These are phyloP conservation scores for Chaenocephalus aceratus DNA, from an alignment of 2,113 vertebrate species.

Conservation along the genomic window DNA sequence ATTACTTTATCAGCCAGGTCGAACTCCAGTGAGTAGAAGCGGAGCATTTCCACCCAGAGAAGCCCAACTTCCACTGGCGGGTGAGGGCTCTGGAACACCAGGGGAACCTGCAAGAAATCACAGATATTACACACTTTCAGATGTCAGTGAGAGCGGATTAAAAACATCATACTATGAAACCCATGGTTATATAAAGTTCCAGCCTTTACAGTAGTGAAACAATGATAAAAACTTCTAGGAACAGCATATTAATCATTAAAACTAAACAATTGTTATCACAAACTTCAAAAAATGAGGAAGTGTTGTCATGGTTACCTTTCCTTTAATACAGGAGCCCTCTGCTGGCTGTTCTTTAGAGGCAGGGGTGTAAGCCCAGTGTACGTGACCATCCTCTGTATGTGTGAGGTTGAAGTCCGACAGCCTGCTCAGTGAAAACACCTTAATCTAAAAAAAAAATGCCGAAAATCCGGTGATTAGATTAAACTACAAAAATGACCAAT, in stretches of 20 bases:
- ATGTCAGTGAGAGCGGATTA: background rate
- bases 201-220: background rate
- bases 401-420: conserved; percentile 86
- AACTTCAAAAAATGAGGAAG: too few species aligned
- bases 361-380: conserved; percentile 86
- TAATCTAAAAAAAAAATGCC: conserved; percentile 76
- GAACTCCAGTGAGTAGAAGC: conserved; percentile 95
- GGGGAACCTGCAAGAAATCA: conserved; percentile 81
- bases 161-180: background rate
- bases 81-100: conserved; percentile 83
- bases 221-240: background rate
- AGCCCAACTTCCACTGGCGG: conserved; percentile 84
- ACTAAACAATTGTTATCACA: background rate
- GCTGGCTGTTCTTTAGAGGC: conserved; percentile 69
- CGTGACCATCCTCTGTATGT: conserved; percentile 78
- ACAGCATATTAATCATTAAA: background rate
- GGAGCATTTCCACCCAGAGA: conserved; percentile 94
- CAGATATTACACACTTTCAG: background rate
- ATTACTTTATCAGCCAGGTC: conserved; percentile 90
- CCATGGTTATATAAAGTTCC: background rate
- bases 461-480: conserved; percentile 37
- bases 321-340: conserved; percentile 72
- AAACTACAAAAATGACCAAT: background rate
- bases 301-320: conserved; percentile 81
- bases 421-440: conserved; percentile 86